Conservation (phyloP, 2,113 vertebrate genomes). For the Cavia aperea region DNA sequence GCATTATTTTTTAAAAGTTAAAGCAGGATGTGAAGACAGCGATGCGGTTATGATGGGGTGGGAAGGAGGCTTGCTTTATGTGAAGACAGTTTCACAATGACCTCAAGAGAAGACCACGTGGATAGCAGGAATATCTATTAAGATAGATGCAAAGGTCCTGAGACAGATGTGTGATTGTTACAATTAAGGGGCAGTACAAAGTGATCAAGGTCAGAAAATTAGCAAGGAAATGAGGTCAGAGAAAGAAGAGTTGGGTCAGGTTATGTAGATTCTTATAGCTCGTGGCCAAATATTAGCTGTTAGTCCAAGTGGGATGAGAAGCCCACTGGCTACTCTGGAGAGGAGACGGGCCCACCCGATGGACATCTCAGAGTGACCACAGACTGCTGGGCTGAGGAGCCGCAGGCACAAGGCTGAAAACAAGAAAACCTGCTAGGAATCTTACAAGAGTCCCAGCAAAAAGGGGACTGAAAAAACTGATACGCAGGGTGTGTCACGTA, state of each 20-base stretch:
- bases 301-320: neutral
- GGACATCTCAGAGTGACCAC: neutral
- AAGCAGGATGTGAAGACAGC: neutral
- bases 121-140: neutral
- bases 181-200: neutral
- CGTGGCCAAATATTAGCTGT: neutral
- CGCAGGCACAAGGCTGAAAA: neutral
- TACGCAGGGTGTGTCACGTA: neutral
- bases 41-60: neutral
- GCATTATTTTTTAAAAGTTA: neutral
- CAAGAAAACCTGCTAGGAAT: neutral
- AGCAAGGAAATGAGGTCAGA: neutral
- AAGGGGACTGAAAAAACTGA: neutral
- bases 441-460: neutral
- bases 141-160: neutral
- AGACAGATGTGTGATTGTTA: neutral
- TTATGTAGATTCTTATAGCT: fast-evolving
- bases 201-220: neutral
- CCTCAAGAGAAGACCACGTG: neutral
- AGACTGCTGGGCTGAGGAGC: neutral
- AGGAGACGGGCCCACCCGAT: neutral
- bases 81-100: neutral
- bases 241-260: neutral
- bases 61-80: neutral
- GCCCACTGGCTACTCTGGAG: neutral